phyloP scores from a whole-genome alignment of 2,888 invertebrate species.

The Amiota mariae region DNA sequence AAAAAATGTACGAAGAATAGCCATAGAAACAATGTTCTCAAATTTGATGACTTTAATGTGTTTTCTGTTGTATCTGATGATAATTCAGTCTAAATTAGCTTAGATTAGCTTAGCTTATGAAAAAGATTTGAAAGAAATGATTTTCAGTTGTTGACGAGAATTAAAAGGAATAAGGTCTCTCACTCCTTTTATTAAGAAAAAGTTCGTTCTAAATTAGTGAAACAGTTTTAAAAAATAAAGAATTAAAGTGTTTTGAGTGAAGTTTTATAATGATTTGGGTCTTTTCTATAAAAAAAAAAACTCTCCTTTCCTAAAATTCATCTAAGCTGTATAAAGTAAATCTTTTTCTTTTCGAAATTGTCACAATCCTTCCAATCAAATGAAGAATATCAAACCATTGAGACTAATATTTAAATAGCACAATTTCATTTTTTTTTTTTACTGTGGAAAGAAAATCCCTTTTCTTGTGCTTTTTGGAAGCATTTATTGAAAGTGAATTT shows the following conservation, averaged over 20 bases:
- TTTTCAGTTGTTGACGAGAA: slow-evolving; percentile 1
- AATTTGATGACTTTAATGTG: not conserved
- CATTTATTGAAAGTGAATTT: not conserved
- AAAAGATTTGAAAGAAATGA: not conserved
- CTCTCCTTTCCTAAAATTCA: too few relatives aligned
- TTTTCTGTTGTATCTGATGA: not conserved
- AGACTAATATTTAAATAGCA: not conserved
- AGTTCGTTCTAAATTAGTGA: not conserved
- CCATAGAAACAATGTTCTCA: too few relatives aligned
- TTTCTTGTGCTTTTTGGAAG: not conserved
- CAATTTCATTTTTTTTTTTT: not conserved
- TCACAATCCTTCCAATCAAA: too few relatives aligned
- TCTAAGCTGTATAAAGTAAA: too few relatives aligned
- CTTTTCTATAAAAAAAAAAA: too few relatives aligned
- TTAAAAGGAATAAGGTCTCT: not conserved
- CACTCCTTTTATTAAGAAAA: too few relatives aligned
- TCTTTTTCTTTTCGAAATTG: too few relatives aligned
- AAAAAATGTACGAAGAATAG: too few relatives aligned
- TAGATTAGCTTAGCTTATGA: too few relatives aligned
- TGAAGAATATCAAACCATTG: too few relatives aligned
- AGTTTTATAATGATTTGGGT: too few relatives aligned
- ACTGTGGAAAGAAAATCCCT: not conserved
- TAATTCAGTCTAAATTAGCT: not conserved
- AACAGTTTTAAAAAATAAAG: not conserved
- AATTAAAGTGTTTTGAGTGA: not conserved